Conservation (phyloP, 2,113 vertebrate species). For the Clarias magur region DNA sequence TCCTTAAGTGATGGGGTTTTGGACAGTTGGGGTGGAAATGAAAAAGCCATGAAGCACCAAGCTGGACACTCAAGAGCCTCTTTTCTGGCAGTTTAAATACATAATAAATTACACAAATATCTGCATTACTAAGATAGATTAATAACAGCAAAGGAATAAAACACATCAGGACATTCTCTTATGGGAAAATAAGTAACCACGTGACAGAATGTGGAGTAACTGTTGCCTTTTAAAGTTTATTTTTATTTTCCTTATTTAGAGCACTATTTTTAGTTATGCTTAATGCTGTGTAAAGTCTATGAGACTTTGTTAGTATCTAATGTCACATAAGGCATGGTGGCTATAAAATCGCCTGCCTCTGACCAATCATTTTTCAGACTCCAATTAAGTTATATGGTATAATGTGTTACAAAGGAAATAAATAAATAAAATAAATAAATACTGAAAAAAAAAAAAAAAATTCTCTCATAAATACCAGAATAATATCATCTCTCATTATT, state of each 20-base stretch:
- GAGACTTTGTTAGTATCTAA: neutral
- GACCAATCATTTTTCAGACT: neutral
- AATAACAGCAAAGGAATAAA: neutral
- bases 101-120: neutral
- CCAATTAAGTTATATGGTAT: neutral
- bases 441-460: too few species aligned
- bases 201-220: neutral
- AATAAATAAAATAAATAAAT: neutral
- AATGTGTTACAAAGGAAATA: neutral
- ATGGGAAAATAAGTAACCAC: neutral
- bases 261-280: neutral
- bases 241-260: neutral
- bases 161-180: neutral
- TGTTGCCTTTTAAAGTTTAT: neutral
- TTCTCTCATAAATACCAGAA: neutral
- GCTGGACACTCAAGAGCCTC: neutral
- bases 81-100: neutral
- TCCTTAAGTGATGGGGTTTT: slow-evolving; percentile 28
- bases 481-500: neutral
- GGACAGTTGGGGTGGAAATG: slow-evolving; percentile 43
- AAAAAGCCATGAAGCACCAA: slow-evolving; percentile 48
- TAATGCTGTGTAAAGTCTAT: neutral
- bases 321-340: neutral
- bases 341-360: neutral
- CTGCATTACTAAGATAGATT: neutral